These are phyloP conservation scores for Mercenaria mercenaria DNA, from an alignment of 1,140 invertebrate genomes.

Conservation along the genomic window DNA sequence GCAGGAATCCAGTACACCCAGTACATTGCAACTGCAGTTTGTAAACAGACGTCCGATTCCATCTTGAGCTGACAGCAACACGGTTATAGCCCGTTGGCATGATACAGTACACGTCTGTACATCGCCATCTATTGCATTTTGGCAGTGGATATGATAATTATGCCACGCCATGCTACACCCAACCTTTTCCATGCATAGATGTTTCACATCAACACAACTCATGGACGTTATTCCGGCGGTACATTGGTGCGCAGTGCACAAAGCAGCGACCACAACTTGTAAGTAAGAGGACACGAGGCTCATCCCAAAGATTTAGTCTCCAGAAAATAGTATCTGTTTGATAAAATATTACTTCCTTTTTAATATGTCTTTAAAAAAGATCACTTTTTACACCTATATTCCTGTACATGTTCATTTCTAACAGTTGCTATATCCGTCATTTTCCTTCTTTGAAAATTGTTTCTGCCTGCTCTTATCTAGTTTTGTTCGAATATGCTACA, in stretches of 20 bases:
- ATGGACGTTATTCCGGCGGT: neutral
- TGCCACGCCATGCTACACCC: neutral
- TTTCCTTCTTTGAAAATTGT: too few species aligned
- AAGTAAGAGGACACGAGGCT: neutral
- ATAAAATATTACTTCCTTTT: too few species aligned
- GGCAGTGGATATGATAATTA: neutral
- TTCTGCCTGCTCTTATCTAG: too few species aligned
- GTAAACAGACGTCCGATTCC: neutral
- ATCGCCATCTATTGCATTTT: neutral
- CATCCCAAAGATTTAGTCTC: too few species aligned
- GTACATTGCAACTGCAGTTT: neutral
- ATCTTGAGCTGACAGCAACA: neutral
- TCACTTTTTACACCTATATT: too few species aligned
- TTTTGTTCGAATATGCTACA: too few species aligned
- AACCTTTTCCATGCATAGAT: neutral
- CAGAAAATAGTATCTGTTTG: too few species aligned
- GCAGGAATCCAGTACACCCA: neutral
- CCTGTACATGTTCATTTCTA: too few species aligned
- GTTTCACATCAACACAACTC: neutral
- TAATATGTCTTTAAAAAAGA: too few species aligned
- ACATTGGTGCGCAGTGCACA: neutral
- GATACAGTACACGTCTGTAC: neutral
- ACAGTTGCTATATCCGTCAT: too few species aligned
- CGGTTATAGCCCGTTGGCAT: neutral
- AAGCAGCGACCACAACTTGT: neutral